These are phyloP conservation scores for Sparus aurata DNA, from an alignment of 2,797 vertebrate genomes.

Conservation along the genomic window DNA sequence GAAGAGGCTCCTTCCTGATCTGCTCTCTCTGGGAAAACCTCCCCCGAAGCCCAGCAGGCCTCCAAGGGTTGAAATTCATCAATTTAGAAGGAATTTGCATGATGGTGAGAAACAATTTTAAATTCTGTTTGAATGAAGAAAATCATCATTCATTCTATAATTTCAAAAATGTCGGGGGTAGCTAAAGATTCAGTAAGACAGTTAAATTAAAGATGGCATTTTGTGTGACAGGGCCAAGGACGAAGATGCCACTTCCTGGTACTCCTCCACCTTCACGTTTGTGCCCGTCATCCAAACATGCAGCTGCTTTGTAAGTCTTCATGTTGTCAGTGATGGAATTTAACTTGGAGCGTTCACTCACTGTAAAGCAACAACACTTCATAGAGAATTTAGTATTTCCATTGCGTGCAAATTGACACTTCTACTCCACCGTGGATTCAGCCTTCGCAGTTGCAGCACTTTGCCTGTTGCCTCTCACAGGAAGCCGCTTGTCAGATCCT, in stretches of 20 bases:
- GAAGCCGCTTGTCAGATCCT: constrained; percentile 2
- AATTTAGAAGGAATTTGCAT: neutral
- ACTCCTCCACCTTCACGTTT: neutral
- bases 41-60: constrained; percentile 17
- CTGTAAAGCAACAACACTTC: no score
- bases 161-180: neutral
- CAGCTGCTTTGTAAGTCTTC: constrained; percentile 13
- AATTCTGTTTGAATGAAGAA: neutral
- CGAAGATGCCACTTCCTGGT: neutral
- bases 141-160: neutral
- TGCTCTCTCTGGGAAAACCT: neutral
- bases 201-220: neutral
- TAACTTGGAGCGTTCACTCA: no score
- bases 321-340: neutral
- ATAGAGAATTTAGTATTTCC: no score
- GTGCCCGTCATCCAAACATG: neutral
- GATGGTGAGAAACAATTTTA: constrained; percentile 8
- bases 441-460: neutral
- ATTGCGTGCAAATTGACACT: no score
- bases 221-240: neutral
- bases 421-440: neutral
- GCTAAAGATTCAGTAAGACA: neutral
- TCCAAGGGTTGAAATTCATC: neutral
- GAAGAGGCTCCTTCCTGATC: neutral
- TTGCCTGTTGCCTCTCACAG: neutral